These are phyloP conservation scores for Euwallacea similis DNA, from an alignment of 1,140 invertebrate species.

Conservation along the genomic window DNA sequence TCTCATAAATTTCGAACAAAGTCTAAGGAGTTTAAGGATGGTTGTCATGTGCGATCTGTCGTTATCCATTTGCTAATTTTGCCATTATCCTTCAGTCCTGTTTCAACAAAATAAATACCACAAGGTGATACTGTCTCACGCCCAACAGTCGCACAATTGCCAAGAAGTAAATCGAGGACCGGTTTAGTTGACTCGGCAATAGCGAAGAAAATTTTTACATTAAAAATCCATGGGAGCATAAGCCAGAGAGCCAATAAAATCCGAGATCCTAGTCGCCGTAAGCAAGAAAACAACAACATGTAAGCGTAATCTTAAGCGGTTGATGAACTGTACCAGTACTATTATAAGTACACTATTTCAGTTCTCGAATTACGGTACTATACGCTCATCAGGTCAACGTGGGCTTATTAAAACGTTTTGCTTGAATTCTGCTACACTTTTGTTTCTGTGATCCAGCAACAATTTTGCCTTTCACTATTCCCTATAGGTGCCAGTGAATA, in stretches of 20 bases:
- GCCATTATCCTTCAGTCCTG: no score
- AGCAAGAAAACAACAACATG: constrained; percentile 19
- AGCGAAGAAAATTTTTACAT: constrained; percentile 8
- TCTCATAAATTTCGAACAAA: no score
- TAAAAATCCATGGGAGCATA: constrained; percentile 1
- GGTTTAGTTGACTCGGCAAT: constrained; percentile 5
- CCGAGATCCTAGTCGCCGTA: constrained; percentile 1
- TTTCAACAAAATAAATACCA: no score
- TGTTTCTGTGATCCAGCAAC: background rate
- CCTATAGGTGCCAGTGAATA: background rate
- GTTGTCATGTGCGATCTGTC: no score
- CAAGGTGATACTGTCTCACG: background rate
- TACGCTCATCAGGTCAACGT: constrained; percentile 11
- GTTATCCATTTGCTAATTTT: no score
- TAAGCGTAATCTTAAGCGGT: constrained; percentile 15
- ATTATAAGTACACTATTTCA: constrained; percentile 1
- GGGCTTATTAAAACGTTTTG: constrained; percentile 1
- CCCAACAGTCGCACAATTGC: constrained; percentile 13
- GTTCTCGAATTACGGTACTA: constrained; percentile 12
- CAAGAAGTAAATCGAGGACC: background rate
- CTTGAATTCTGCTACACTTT: background rate
- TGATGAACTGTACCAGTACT: constrained; percentile 14
- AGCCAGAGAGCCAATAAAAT: constrained; percentile 10
- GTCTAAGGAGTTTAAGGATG: no score
- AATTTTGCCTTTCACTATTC: no score